Evolutionary conservation across 2,797 vertebrate genomes (phyloP), one percentile per base, ranked within the genome.

Genomic region (Danio kyathit): DNA sequence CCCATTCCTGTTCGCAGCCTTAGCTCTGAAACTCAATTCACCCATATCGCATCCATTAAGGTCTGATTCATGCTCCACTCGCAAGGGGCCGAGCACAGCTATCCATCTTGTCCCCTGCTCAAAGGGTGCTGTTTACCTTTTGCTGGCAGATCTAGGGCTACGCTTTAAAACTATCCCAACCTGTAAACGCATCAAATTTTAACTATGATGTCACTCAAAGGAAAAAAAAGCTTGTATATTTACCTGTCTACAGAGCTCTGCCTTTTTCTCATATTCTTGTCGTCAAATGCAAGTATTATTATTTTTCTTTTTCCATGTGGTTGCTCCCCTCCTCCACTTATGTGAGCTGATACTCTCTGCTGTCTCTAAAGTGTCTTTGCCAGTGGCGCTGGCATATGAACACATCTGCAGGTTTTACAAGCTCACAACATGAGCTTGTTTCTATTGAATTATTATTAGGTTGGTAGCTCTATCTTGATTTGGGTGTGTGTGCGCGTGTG

Each of bases 51-150:
- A 67, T 86, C 85, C 74, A 88, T 88, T 88, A 88, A 60, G 74
- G 76, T 65, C 86, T 88, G 89, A 89, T 86, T 89, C 87, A 88
- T 89, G 84, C 70, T 61, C 69, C 51, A 54, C 73, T 84, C 76
- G 40, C 78, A 60, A 63, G 71, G 76, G 78, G 57, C 81, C 40
- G 48, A 82, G 59, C 82, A 82, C 66, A 57, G 69, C 85, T 81
- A 88, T 88, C 86, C 83, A 84, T 89, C 88, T 88, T 86, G 79
- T 84, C 86, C 76, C 74, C 52, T 9, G 56, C 79, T 72, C 57
- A 80, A 87, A 83, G 70, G 56, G 76, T 76, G 76, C 60, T 73
- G 86, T 86, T 87, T 87, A 75, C 84, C 83, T 82, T 87, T 64
- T 64, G 43, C 61, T 72, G 81, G 57, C 84, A 87, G 86, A 87